These are phyloP conservation scores for Danaus chrysippus DNA, from an alignment of 2,888 invertebrate genomes.

Conservation along the genomic window DNA sequence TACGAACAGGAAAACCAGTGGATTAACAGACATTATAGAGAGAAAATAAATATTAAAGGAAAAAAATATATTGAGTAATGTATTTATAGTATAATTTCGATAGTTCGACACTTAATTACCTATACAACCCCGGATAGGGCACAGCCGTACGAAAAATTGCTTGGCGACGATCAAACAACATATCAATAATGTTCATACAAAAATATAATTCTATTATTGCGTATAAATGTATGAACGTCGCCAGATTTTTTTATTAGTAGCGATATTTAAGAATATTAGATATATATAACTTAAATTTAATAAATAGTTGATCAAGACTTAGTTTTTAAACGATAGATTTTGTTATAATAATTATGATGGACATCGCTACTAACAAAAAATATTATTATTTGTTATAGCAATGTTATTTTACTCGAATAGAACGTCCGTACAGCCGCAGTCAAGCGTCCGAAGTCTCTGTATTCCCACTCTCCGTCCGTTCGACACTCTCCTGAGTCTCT, in stretches of 20 bases:
- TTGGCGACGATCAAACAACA: background rate
- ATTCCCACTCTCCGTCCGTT: conserved; percentile 33
- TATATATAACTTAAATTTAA: background rate
- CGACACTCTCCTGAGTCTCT: conserved; percentile 42
- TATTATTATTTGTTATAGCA: background rate
- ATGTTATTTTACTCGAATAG: conserved; percentile 37
- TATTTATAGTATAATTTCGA: background rate
- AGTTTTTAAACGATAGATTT: background rate
- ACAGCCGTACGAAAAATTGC: background rate
- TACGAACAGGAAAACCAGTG: no score
- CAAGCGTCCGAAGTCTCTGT: conserved; percentile 55
- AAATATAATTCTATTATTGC: conserved; percentile 5
- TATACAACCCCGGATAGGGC: conserved; percentile 1
- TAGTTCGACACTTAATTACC: background rate
- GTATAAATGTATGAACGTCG: background rate
- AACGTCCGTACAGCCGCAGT: conserved; percentile 57
- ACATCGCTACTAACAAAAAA: background rate
- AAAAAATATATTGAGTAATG: background rate
- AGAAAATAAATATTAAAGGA: no score
- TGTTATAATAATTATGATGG: background rate
- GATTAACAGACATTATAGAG: no score
- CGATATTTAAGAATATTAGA: background rate
- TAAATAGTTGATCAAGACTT: background rate
- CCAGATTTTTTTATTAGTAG: background rate
- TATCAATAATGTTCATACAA: background rate